Percentiles rank a stretch among this genome's conserved stretches.
phyloP scores from a whole-genome alignment of 92 coral and sea anemone species.

The Zoanthus gigantus region DNA sequence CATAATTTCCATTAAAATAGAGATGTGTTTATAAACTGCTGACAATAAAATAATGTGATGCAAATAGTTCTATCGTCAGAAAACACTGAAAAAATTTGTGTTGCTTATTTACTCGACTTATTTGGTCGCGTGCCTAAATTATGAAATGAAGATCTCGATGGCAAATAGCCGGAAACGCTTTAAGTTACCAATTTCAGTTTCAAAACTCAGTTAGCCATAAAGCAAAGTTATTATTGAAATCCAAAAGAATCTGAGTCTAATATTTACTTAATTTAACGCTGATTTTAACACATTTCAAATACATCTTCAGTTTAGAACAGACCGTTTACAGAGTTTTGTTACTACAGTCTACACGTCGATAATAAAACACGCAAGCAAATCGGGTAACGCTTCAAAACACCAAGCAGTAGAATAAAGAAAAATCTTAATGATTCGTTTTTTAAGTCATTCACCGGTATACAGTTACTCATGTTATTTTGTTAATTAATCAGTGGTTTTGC shows the following conservation, averaged over 20 bases:
- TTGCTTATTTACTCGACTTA: slow-evolving; percentile 9
- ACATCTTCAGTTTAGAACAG: slow-evolving; percentile 4
- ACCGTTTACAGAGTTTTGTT: slow-evolving; percentile 5
- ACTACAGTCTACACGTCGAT: background rate
- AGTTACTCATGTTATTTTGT: background rate
- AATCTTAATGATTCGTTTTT: background rate
- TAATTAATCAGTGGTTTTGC: slow-evolving; percentile 16
- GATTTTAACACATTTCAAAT: slow-evolving; percentile 33
- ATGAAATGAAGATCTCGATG: background rate
- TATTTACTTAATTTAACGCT: slow-evolving; percentile 23
- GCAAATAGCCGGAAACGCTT: background rate
- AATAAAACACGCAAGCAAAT: background rate
- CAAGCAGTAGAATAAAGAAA: background rate
- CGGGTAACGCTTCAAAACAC: background rate
- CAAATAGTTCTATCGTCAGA: slow-evolving; percentile 27
- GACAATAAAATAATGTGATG: slow-evolving; percentile 42
- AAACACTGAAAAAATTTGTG: background rate
- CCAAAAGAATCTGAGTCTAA: background rate
- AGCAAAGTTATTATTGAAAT: background rate
- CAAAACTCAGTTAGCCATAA: background rate
- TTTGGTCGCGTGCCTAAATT: slow-evolving; percentile 35
- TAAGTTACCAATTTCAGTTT: slow-evolving; percentile 5
- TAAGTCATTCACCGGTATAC: background rate
- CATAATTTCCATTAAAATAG: slow-evolving; percentile 32
- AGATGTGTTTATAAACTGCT: slow-evolving; percentile 23